These are phyloP conservation scores for Rhopalosiphum padi DNA, from an alignment of 1,140 invertebrate species.

Conservation along the genomic window DNA sequence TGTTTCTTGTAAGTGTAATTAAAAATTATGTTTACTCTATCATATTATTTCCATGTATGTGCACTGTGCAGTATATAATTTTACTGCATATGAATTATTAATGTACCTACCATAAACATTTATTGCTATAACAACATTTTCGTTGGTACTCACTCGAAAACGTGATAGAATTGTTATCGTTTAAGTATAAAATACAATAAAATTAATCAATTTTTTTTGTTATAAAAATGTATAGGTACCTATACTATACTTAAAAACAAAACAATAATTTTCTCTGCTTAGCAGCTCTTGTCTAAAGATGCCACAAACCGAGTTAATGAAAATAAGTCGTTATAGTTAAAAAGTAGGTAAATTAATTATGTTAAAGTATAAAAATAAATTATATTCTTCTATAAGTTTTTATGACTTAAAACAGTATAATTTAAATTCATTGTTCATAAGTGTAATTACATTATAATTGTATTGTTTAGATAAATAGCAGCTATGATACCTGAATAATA, in stretches of 20 bases:
- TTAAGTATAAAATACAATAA: not conserved
- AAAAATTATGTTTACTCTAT: slow-evolving; percentile 24
- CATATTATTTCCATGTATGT: not conserved
- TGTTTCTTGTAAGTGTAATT: slow-evolving; percentile 32
- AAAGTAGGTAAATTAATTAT: not conserved
- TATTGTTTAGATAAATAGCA: too few relatives aligned
- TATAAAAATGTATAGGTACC: not conserved
- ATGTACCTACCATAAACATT: not conserved
- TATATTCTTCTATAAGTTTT: not conserved
- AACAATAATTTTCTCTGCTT: not conserved
- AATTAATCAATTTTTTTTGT: not conserved
- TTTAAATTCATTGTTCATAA: not conserved
- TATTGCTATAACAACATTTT: slow-evolving; percentile 7
- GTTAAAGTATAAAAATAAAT: not conserved
- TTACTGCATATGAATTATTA: not conserved
- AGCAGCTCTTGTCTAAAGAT: not conserved
- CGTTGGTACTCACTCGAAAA: not conserved
- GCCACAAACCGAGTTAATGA: not conserved
- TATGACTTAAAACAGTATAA: not conserved
- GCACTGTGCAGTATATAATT: not conserved
- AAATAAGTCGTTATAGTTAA: not conserved
- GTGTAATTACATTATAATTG: not conserved
- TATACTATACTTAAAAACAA: not conserved
- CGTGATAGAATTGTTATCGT: not conserved
- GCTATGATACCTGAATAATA: too few relatives aligned